Evolutionary conservation across 2,113 vertebrate genomes (phyloP).

Genomic region (Paraplagusia blochii): DNA sequence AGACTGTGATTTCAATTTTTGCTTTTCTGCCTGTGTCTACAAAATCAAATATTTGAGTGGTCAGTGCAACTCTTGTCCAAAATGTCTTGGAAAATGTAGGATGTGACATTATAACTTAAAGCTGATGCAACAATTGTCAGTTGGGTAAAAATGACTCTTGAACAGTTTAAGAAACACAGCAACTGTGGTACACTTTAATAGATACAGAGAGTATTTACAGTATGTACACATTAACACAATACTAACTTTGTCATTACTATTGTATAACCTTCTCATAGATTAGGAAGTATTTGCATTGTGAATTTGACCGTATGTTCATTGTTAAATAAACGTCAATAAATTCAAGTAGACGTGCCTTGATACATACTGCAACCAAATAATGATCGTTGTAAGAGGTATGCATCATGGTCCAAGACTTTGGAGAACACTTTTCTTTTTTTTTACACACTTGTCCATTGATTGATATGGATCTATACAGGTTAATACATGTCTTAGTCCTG

Average conservation of each 20-base stretch:
- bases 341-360: conserved; percentile 64
- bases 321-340: conserved; percentile 41
- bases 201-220: conserved; percentile 75
- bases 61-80: too few species aligned
- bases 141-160: conserved; percentile 34
- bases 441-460: conserved; percentile 37
- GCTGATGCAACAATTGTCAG: too few species aligned
- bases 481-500: conserved; percentile 30
- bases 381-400: conserved; percentile 51
- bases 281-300: conserved; percentile 64
- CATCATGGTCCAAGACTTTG: conserved; percentile 43
- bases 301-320: conserved; percentile 56
- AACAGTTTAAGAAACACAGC: conserved; percentile 69
- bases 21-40: too few species aligned
- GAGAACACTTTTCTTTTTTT: conserved; percentile 37
- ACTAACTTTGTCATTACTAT: conserved; percentile 61
- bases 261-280: conserved; percentile 59
- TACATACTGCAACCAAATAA: conserved; percentile 57
- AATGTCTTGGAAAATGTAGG: not conserved
- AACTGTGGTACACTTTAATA: conserved; percentile 75
- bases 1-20: too few species aligned
- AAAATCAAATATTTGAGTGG: too few species aligned
- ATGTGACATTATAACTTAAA: not conserved
- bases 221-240: conserved; percentile 71
- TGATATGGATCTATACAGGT: conserved; percentile 51